These are phyloP conservation scores for Microvelia longipes DNA, from an alignment of 1,140 invertebrate species.

Conservation along the genomic window DNA sequence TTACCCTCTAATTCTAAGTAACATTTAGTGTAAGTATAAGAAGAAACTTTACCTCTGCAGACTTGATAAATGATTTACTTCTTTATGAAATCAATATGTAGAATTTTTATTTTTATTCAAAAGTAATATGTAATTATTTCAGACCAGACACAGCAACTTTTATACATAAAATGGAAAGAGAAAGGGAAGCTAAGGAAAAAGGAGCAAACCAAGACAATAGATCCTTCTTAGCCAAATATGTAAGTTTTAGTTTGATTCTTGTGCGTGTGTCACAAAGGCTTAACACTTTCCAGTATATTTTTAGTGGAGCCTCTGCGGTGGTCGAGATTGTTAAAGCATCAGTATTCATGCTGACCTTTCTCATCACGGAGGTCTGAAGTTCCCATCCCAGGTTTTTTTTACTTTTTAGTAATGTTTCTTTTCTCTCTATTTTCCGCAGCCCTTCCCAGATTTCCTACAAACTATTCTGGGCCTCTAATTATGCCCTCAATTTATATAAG, in stretches of 20 bases:
- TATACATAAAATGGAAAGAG: slow-evolving; percentile 78
- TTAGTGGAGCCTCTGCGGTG: too few relatives aligned
- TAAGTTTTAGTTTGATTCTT: slow-evolving; percentile 39
- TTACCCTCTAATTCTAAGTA: too few relatives aligned
- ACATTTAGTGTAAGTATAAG: too few relatives aligned
- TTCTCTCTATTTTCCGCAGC: too few relatives aligned
- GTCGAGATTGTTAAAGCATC: too few relatives aligned
- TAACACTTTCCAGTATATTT: not conserved
- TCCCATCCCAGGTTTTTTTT: too few relatives aligned
- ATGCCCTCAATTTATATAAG: too few relatives aligned
- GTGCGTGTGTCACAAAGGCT: slow-evolving; percentile 3
- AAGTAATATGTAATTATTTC: slow-evolving; percentile 17
- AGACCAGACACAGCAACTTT: slow-evolving; percentile 84
- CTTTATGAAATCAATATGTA: not conserved
- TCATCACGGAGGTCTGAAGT: not conserved
- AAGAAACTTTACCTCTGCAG: too few relatives aligned
- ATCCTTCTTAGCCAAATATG: slow-evolving; percentile 93
- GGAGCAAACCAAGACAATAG: slow-evolving; percentile 82
- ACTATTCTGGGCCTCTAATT: too few relatives aligned
- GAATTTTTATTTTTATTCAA: not conserved
- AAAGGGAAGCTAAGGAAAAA: slow-evolving; percentile 73
- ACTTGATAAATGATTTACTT: not conserved
- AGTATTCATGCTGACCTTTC: too few relatives aligned
- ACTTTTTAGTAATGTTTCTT: too few relatives aligned
- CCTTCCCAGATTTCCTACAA: too few relatives aligned